These are phyloP conservation scores for Druon quercuslanigerum DNA, from an alignment of 1,140 invertebrate species.

Conservation along the genomic window DNA sequence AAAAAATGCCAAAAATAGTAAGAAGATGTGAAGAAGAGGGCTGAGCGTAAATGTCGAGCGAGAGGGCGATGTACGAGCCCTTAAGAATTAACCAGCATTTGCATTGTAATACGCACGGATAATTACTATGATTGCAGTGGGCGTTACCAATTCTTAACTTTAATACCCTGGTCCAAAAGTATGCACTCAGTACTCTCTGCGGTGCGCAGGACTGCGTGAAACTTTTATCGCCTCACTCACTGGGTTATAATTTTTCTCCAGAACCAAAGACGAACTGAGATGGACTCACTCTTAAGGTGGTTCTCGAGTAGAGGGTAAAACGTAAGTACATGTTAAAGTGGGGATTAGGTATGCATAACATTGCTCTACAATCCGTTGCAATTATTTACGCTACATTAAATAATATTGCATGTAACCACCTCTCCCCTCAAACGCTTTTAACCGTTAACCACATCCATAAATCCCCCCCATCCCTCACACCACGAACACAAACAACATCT, in stretches of 20 bases:
- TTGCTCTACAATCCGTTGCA: neutral
- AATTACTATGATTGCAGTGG: slow-evolving; percentile 64
- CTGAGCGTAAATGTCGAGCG: slow-evolving; percentile 19
- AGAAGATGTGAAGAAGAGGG: slow-evolving; percentile 26
- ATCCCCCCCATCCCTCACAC: too few relatives aligned
- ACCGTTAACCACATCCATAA: too few relatives aligned
- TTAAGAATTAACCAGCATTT: slow-evolving; percentile 49
- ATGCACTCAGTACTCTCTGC: slow-evolving; percentile 28
- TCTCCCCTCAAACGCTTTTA: too few relatives aligned
- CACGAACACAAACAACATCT: too few relatives aligned
- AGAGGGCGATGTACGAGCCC: slow-evolving; percentile 9
- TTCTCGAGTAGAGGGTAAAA: too few relatives aligned
- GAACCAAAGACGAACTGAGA: slow-evolving; percentile 21
- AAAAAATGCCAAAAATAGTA: neutral
- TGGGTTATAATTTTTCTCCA: slow-evolving; percentile 40
- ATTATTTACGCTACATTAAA: slow-evolving; percentile 2
- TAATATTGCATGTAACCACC: too few relatives aligned
- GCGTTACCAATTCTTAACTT: slow-evolving; percentile 61
- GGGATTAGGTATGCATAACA: too few relatives aligned
- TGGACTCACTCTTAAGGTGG: neutral
- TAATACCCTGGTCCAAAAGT: slow-evolving; percentile 56
- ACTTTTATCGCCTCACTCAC: slow-evolving; percentile 37
- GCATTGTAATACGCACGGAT: slow-evolving; percentile 63
- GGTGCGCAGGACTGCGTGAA: slow-evolving; percentile 30
- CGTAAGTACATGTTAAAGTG: too few relatives aligned